phyloP scores from a whole-genome alignment of 2,113 vertebrate species.

The Cottus gobio region DNA sequence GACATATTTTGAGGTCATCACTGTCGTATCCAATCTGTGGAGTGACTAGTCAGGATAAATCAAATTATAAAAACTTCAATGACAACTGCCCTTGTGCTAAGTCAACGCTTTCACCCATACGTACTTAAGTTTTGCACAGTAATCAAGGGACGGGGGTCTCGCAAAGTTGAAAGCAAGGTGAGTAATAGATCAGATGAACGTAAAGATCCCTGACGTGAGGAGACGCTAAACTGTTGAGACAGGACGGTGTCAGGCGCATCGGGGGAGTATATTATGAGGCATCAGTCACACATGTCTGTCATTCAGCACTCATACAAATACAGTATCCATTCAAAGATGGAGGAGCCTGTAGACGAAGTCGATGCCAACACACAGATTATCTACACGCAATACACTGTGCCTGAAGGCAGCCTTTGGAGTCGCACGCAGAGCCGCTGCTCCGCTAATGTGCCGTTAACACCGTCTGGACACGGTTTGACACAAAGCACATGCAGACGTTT shows the following conservation, averaged over 20 bases:
- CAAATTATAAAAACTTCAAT: conserved; percentile 55
- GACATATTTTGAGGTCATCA: conserved; percentile 62
- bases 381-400: neutral
- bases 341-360: neutral
- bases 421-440: neutral
- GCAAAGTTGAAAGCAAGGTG: conserved; percentile 46
- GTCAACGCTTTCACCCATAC: conserved; percentile 49
- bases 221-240: conserved; percentile 51
- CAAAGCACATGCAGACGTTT: neutral
- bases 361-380: neutral
- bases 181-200: conserved; percentile 38
- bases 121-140: conserved; percentile 35
- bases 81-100: conserved; percentile 62
- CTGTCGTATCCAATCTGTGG: conserved; percentile 62
- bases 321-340: neutral
- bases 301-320: conserved; percentile 34
- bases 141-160: conserved; percentile 40
- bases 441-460: neutral
- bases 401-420: neutral
- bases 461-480: neutral
- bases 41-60: conserved; percentile 69
- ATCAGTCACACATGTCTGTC: conserved; percentile 50
- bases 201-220: conserved; percentile 24
- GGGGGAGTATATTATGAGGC: conserved; percentile 38
- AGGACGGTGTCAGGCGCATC: conserved; percentile 43